Evolutionary conservation across 2,797 vertebrate species (phyloP).

Genomic region (Chaetophractus vellerosus): DNA sequence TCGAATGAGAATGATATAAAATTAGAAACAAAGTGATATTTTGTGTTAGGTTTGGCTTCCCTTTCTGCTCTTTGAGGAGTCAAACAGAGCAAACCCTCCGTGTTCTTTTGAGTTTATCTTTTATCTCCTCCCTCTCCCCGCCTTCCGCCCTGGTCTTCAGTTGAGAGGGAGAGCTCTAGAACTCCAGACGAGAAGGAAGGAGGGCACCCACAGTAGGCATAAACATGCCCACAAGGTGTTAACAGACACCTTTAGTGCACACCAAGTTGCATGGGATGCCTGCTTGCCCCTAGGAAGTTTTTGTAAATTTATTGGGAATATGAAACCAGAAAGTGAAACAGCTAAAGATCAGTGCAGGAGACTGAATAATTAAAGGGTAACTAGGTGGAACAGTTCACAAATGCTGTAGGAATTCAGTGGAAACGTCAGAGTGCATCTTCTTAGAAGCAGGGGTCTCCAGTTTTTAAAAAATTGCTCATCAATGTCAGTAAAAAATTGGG

Average conservation of each 20-base stretch:
- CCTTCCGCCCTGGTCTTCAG: background rate
- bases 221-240: background rate
- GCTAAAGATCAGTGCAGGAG: background rate
- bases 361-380: background rate
- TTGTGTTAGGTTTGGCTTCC: constrained; percentile 4
- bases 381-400: background rate
- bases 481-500: background rate
- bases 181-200: background rate
- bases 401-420: background rate
- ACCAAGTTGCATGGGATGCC: background rate
- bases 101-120: background rate
- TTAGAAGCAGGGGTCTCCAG: background rate
- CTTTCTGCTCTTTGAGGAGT: background rate
- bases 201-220: background rate
- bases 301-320: background rate
- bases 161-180: background rate
- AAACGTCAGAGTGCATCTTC: background rate
- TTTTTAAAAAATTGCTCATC: background rate
- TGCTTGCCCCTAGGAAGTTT: background rate
- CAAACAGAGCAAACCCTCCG: background rate
- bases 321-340: background rate
- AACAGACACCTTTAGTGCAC: background rate
- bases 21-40: background rate
- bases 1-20: background rate
- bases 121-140: too few species aligned